Evolutionary conservation across 2,888 invertebrate genomes (phyloP), one percentile per base, ranked within the genome.

Genomic region (Lithophane socia): DNA sequence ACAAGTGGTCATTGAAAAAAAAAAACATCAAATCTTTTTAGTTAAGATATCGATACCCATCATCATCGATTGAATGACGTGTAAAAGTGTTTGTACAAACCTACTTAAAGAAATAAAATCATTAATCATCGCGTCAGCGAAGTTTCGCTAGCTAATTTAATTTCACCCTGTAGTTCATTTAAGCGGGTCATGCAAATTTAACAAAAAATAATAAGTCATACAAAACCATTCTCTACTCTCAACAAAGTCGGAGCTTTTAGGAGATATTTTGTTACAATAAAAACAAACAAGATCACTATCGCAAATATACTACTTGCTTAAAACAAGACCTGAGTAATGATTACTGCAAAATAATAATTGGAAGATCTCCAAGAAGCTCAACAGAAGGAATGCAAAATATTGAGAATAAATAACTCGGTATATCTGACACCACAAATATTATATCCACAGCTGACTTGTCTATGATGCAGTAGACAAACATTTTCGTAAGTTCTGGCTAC

Each of bases 311-410:
- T 86, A 87, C 80, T 82, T 77, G 79, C 86, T 84, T 88, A 88
- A 85, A 81, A 78, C 74, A 84, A 81, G 60, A 73, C 69, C 63
- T 74, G 75, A 80, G 83, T 82, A 83, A 80, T 77, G 79, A 85
- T 83, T 80, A 81, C 80, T 78, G 79, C 73, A 87, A 77, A 83
- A 77, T 79, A 80, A 77, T 75, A 72, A 77, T 71, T 85, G 82
- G 66, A 77, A 84, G 83, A 85, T 90, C 88, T 92, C 90, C 85
- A 80, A 87, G 88, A 92, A 93, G 91, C 91, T 90, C 92, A 91
- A 92, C 85, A 87, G 73, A 89, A 92, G 90, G 92, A 93, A 92
- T 92, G 90, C 92, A 90, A 91, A 90, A 88, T 89, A 91, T 90
- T 91, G 88, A 90, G 86, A 89, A 91, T 87, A 87, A 91, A 90